Conservation (phyloP, 2,113 vertebrate genomes). For the Ophthalmolycus amberensis region DNA sequence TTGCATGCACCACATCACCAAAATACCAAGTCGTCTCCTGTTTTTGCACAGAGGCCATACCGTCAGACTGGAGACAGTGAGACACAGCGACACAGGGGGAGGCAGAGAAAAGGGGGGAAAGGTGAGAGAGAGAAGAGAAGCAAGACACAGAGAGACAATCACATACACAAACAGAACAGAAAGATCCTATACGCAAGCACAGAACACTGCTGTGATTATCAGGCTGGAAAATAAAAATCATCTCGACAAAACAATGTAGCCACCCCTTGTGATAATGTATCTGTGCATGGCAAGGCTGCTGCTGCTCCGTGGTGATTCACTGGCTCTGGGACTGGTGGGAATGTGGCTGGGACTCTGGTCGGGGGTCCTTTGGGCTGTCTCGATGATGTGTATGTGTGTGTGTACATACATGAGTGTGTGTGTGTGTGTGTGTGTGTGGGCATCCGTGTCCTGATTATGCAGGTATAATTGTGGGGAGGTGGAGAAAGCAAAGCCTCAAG, state of each 20-base stretch:
- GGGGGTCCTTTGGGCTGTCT: slow-evolving; percentile 49
- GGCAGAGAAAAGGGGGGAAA: slow-evolving; percentile 26
- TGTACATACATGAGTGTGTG: slow-evolving; percentile 26
- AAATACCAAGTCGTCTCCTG: slow-evolving; percentile 73
- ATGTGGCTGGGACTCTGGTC: slow-evolving; percentile 41
- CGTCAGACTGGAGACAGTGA: slow-evolving; percentile 63
- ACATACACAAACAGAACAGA: slow-evolving; percentile 20
- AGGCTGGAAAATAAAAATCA: slow-evolving; percentile 61
- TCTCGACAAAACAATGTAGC: slow-evolving; percentile 46
- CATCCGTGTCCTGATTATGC: slow-evolving; percentile 80
- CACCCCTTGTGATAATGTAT: slow-evolving; percentile 38
- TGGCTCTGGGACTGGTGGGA: slow-evolving; percentile 47
- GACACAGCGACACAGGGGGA: slow-evolving; percentile 55
- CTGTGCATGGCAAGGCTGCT: slow-evolving; percentile 37
- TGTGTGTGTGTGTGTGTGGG: slow-evolving; percentile 15
- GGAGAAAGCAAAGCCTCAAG: slow-evolving; percentile 79
- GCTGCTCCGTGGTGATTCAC: slow-evolving; percentile 54
- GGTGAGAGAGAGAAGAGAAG: slow-evolving; percentile 24
- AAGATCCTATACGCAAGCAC: slow-evolving; percentile 34
- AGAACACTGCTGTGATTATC: slow-evolving; percentile 59
- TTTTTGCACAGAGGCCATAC: slow-evolving; percentile 68
- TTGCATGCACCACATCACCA: slow-evolving; percentile 81
- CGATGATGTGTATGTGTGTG: slow-evolving; percentile 47
- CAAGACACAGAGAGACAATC: slow-evolving; percentile 31
- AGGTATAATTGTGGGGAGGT: slow-evolving; percentile 84